Evolutionary conservation across 64 coral and sea anemone genomes (phyloP).

Genomic region (Anthopleura sola): DNA sequence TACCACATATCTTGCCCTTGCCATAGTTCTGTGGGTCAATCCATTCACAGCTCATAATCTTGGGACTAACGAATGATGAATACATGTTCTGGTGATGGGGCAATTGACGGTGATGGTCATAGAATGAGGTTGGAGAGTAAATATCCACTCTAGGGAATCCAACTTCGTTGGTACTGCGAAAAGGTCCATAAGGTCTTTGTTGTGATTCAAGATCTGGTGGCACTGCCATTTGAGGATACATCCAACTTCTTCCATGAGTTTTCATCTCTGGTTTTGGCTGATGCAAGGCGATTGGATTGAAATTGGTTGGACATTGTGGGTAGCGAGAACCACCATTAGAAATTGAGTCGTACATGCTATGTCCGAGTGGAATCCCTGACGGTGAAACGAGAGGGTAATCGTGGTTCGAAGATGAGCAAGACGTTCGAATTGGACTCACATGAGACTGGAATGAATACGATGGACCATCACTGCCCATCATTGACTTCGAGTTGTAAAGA

Average conservation of each 20-base stretch:
- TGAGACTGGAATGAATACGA: slow-evolving; percentile 46
- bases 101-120: slow-evolving; percentile 52
- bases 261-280: slow-evolving; percentile 67
- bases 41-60: slow-evolving; percentile 88
- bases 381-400: slow-evolving; percentile 17
- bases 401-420: slow-evolving; percentile 54
- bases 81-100: slow-evolving; percentile 55
- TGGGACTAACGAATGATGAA: slow-evolving; percentile 66
- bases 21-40: slow-evolving; percentile 83
- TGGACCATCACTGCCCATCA: slow-evolving; percentile 30
- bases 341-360: slow-evolving; percentile 42
- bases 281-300: slow-evolving; percentile 56
- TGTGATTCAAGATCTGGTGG: slow-evolving; percentile 38
- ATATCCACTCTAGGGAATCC: slow-evolving; percentile 42
- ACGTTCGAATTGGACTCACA: slow-evolving; percentile 44
- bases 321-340: slow-evolving; percentile 20
- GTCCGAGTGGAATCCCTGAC: slow-evolving; percentile 37
- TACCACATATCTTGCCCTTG: slow-evolving; percentile 87
- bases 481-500: slow-evolving; percentile 47
- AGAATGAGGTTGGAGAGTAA: slow-evolving; percentile 53
- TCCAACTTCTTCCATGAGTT: slow-evolving; percentile 26
- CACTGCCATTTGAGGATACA: slow-evolving; percentile 49
- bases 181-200: slow-evolving; percentile 30
- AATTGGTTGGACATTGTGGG: slow-evolving; percentile 52
- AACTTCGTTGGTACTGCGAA: slow-evolving; percentile 38